Percentiles rank a stretch among this genome's conserved stretches.
phyloP scores from a whole-genome alignment of 2,888 invertebrate species.

The Choreutis nemorana region DNA sequence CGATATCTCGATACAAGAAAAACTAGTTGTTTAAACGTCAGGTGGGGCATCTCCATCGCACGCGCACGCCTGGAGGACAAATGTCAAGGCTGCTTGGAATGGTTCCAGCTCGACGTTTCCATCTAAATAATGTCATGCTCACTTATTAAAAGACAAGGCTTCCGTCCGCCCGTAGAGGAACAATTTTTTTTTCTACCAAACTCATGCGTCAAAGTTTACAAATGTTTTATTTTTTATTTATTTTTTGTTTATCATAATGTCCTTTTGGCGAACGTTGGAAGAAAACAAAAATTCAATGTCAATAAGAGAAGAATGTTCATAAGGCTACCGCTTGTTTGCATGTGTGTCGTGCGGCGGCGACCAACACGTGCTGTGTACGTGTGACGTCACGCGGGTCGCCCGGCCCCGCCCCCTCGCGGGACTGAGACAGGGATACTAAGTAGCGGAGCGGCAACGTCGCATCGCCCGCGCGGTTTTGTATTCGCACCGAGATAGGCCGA shows the following conservation, averaged over 20 bases:
- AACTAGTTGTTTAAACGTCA: constrained; percentile 25
- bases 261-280: too few relatives aligned
- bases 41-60: constrained; percentile 26
- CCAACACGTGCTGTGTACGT: constrained; percentile 18
- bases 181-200: too few relatives aligned
- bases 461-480: constrained; percentile 43
- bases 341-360: constrained; percentile 41
- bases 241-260: too few relatives aligned
- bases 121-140: too few relatives aligned
- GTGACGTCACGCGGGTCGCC: constrained; percentile 50
- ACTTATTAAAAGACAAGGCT: too few relatives aligned
- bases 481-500: constrained; percentile 54
- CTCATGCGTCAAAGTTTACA: neutral
- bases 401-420: constrained; percentile 38
- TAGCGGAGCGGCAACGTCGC: constrained; percentile 49
- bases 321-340: constrained; percentile 32
- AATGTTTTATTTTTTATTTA: neutral
- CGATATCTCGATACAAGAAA: constrained; percentile 29
- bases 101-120: constrained; percentile 36
- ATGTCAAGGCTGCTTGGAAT: constrained; percentile 61
- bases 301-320: constrained; percentile 32
- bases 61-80: constrained; percentile 47
- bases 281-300: constrained; percentile 35
- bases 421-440: constrained; percentile 24
- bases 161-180: too few relatives aligned